These are phyloP conservation scores for Pteronura brasiliensis DNA, from an alignment of 2,113 vertebrate species.

Conservation along the genomic window DNA sequence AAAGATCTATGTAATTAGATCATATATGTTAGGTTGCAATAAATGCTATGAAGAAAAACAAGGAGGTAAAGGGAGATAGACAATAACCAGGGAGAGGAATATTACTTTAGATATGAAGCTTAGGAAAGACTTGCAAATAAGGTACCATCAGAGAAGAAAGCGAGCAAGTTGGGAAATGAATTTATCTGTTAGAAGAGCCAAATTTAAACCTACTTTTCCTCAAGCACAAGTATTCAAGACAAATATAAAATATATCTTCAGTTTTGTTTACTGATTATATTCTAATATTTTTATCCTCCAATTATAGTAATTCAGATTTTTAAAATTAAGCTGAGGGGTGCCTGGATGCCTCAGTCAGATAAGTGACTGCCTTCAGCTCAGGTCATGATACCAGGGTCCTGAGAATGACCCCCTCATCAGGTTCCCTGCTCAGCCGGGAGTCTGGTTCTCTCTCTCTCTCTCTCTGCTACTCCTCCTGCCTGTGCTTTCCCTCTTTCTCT, in stretches of 20 bases:
- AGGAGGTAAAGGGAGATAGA: not conserved
- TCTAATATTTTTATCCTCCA: conserved; percentile 11
- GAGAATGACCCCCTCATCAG: not conserved
- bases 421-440: not conserved
- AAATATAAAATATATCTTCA: not conserved
- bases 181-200: not conserved
- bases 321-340: not conserved
- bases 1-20: not conserved
- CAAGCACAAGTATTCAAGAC: not conserved
- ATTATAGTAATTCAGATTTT: not conserved
- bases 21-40: not conserved
- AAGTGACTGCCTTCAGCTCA: not conserved
- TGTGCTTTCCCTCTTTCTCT: not conserved
- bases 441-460: not conserved
- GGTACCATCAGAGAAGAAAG: not conserved
- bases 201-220: conserved; percentile 10
- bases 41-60: conserved; percentile 31
- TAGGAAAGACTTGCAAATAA: not conserved
- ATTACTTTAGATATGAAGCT: not conserved
- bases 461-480: not conserved
- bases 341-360: not conserved
- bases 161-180: not conserved
- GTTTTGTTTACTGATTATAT: not conserved
- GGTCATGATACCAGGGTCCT: not conserved
- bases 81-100: not conserved